Conservation (phyloP, 2,113 vertebrate genomes). For the Raphicerus campestris region DNA sequence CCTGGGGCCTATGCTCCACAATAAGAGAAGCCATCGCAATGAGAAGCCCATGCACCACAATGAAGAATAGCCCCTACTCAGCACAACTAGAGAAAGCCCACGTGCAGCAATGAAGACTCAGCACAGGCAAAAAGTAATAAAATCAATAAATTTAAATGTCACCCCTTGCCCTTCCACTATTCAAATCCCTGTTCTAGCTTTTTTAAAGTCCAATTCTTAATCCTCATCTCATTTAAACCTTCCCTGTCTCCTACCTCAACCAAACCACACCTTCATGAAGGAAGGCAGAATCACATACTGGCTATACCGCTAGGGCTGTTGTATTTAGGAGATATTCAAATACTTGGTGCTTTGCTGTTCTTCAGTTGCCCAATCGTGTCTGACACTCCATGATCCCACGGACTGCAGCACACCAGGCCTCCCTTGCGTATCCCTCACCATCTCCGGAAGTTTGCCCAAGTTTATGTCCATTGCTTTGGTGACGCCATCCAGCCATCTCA, state of each 20-base stretch:
- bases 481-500: background rate
- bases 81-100: background rate
- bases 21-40: background rate
- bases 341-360: background rate
- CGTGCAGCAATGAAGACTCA: background rate
- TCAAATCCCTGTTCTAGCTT: background rate
- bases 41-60: background rate
- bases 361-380: background rate
- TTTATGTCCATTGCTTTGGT: background rate
- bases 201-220: background rate
- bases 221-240: conserved; percentile 22
- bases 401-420: background rate
- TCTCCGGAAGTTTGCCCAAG: background rate
- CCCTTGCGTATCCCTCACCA: background rate
- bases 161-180: background rate
- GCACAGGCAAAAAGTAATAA: background rate
- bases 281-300: background rate
- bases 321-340: background rate
- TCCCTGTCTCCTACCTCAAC: background rate
- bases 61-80: background rate
- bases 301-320: background rate
- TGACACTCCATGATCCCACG: background rate
- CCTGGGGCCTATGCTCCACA: background rate
- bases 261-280: background rate
- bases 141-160: background rate